Percentiles rank a stretch among this genome's conserved stretches.
These are phyloP conservation scores for Stenoptilia bipunctidactyla DNA, from an alignment of 2,888 invertebrate species.

Conservation along the genomic window DNA sequence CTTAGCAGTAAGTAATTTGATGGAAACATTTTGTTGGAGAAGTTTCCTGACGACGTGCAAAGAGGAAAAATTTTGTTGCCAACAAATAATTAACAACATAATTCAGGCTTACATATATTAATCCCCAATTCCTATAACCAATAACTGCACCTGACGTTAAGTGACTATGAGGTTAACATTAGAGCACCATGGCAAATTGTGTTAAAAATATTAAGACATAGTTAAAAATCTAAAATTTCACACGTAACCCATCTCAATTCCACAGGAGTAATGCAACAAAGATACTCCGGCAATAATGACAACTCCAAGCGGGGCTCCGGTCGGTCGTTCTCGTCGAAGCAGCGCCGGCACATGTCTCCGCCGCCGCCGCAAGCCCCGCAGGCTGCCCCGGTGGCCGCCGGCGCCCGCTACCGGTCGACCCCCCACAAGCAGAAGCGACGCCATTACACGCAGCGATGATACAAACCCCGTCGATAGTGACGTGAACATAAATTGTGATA, in stretches of 20 bases:
- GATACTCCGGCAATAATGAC: constrained; percentile 22
- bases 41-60: too few species aligned
- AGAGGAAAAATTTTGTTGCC: too few species aligned
- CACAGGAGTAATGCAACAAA: constrained; percentile 51
- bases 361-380: constrained; percentile 15
- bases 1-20: too few species aligned
- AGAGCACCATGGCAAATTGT: too few species aligned
- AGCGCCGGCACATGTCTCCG: constrained; percentile 26
- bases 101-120: too few species aligned
- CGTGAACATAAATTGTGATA: neutral
- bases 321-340: constrained; percentile 33
- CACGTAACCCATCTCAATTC: neutral
- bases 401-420: constrained; percentile 10
- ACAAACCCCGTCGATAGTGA: constrained; percentile 8
- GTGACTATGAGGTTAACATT: too few species aligned
- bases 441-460: constrained; percentile 25
- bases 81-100: too few species aligned
- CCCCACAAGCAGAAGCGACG: constrained; percentile 12
- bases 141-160: too few species aligned
- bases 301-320: constrained; percentile 14
- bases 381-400: constrained; percentile 9
- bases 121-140: too few species aligned
- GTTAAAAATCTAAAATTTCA: too few species aligned
- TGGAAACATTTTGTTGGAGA: too few species aligned
- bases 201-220: too few species aligned